These are phyloP conservation scores for Pachypeltis micranthus DNA, from an alignment of 1,140 invertebrate species.

Conservation along the genomic window DNA sequence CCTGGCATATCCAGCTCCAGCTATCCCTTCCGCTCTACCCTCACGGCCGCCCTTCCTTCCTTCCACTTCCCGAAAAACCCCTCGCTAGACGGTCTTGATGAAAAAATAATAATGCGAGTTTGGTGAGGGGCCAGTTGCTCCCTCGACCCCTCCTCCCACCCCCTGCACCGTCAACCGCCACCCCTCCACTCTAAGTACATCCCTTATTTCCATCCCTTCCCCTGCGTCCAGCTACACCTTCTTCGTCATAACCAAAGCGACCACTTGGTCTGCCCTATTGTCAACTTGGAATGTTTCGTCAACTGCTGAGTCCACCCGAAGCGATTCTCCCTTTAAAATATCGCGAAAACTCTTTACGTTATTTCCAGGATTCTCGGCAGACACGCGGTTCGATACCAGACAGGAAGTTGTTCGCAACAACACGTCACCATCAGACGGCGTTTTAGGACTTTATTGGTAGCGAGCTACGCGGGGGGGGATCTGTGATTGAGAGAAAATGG, in stretches of 20 bases:
- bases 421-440: no score
- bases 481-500: no score
- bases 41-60: not conserved
- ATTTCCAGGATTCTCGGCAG: no score
- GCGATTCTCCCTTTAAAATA: no score
- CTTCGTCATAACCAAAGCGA: not conserved
- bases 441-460: no score
- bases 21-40: no score
- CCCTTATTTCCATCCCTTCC: constrained; percentile 13
- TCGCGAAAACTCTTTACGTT: no score
- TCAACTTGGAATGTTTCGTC: constrained; percentile 10
- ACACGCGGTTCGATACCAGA: no score
- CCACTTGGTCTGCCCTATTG: not conserved
- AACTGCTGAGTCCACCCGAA: no score
- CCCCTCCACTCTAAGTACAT: constrained; percentile 6
- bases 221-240: not conserved
- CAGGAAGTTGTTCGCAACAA: no score
- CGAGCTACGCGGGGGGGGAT: no score
- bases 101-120: constrained; percentile 22
- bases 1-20: constrained; percentile 14
- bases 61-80: constrained; percentile 5
- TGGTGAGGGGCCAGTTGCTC: constrained; percentile 15
- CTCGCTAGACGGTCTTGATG: constrained; percentile 10
- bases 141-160: not conserved
- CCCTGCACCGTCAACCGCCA: not conserved